Percentiles rank a stretch among this genome's conserved stretches.
These are phyloP conservation scores for Ascaphus truei DNA, from an alignment of 2,113 vertebrate species.

Conservation along the genomic window DNA sequence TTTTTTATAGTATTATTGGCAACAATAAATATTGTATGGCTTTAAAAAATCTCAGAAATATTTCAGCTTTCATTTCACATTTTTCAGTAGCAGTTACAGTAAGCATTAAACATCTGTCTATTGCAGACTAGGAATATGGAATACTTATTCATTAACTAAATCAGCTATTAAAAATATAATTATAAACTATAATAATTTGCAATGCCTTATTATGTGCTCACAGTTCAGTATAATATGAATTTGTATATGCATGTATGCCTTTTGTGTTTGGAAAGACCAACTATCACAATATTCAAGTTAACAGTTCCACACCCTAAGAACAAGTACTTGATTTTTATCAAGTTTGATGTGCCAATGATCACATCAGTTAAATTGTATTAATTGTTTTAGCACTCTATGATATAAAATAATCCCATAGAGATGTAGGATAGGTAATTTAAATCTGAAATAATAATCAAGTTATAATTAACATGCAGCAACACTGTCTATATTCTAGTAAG, in stretches of 20 bases:
- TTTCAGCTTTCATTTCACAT: too few species aligned
- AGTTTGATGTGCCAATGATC: slow-evolving; percentile 8
- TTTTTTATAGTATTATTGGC: too few species aligned
- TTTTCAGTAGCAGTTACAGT: too few species aligned
- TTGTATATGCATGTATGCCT: neutral
- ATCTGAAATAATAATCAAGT: slow-evolving; percentile 15
- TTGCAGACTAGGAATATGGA: too few species aligned
- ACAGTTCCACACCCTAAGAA: neutral
- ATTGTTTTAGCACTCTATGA: slow-evolving; percentile 1
- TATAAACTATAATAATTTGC: too few species aligned
- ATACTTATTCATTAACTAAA: too few species aligned
- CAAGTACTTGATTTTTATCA: slow-evolving; percentile 17
- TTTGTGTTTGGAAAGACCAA: neutral
- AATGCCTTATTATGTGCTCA: neutral
- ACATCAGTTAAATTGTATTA: slow-evolving; percentile 13
- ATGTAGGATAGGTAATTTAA: slow-evolving; percentile 14
- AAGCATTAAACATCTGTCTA: too few species aligned
- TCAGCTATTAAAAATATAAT: too few species aligned
- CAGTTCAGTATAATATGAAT: neutral
- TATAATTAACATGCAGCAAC: slow-evolving; percentile 10
- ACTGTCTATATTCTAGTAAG: neutral
- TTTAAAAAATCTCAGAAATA: too few species aligned
- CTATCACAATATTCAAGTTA: neutral
- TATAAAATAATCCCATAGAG: neutral
- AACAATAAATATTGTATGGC: too few species aligned